Percentiles rank a stretch among this genome's conserved stretches.
Evolutionary conservation across 2,888 invertebrate species (phyloP).

Genomic region (Cybosia mesomella): DNA sequence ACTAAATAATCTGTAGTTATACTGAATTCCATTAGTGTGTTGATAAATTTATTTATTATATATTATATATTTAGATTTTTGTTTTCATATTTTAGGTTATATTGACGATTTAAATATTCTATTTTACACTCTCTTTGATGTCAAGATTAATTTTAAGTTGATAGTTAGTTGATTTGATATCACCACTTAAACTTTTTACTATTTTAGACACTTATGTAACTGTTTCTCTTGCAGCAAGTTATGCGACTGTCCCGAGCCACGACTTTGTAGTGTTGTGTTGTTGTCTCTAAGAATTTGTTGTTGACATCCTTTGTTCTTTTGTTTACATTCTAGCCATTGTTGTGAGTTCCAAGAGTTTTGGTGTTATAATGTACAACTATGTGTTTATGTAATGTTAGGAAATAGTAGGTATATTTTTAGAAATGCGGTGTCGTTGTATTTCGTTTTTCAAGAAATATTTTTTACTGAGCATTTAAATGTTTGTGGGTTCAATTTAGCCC

Average conservation of each 20-base stretch:
- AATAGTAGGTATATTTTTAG: constrained; percentile 3
- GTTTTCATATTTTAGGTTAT: background rate
- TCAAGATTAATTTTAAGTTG: background rate
- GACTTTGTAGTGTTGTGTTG: constrained; percentile 16
- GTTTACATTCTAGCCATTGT: constrained; percentile 59
- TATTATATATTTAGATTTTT: background rate
- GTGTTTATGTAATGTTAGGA: background rate
- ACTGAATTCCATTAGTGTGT: background rate
- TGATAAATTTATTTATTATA: background rate
- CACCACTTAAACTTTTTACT: background rate
- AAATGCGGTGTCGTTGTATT: background rate
- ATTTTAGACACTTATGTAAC: background rate
- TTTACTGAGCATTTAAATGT: background rate
- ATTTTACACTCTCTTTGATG: background rate
- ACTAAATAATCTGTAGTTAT: background rate
- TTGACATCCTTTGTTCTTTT: constrained; percentile 54
- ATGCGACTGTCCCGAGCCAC: constrained; percentile 31
- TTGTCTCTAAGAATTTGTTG: constrained; percentile 55
- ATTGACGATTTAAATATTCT: background rate
- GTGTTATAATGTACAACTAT: background rate
- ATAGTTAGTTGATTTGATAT: background rate
- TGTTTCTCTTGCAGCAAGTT: constrained; percentile 18
- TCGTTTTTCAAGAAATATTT: background rate
- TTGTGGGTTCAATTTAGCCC: background rate
- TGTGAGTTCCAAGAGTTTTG: constrained; percentile 53